Percentiles rank a stretch among this genome's conserved stretches.
Conservation (phyloP, 2,888 invertebrate genomes). For the Tenthredo distinguenda region DNA sequence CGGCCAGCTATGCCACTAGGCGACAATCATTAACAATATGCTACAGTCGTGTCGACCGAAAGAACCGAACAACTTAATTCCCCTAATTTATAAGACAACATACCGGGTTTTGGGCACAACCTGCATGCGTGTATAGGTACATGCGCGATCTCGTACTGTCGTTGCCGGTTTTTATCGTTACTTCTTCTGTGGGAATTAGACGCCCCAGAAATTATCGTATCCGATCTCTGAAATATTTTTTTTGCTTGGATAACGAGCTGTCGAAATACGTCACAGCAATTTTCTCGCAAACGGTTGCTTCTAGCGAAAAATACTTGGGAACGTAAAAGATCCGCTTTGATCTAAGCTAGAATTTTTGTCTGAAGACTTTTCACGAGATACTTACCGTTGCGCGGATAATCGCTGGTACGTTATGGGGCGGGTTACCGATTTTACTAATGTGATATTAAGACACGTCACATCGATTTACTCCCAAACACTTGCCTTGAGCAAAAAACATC, state of each 20-base stretch:
- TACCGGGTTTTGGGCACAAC: background rate
- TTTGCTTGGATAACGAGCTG: background rate
- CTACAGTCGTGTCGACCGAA: background rate
- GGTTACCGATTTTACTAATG: too few relatives aligned
- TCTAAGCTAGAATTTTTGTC: background rate
- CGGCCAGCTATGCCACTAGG: background rate
- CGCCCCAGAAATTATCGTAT: background rate
- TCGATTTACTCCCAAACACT: background rate
- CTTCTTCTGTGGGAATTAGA: conserved; percentile 2
- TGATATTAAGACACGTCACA: too few relatives aligned
- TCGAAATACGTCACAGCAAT: background rate
- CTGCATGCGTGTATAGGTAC: background rate
- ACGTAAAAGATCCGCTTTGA: background rate
- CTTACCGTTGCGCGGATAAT: background rate
- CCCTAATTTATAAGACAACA: conserved; percentile 27
- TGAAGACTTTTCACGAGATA: background rate
- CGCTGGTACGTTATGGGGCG: background rate
- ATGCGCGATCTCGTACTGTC: background rate
- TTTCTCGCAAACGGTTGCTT: background rate
- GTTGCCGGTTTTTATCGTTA: background rate
- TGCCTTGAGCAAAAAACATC: background rate
- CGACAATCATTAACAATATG: conserved; percentile 19
- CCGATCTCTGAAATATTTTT: background rate
- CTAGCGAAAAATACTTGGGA: background rate
- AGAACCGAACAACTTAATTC: conserved; percentile 31